These are phyloP conservation scores for Suillia variegata DNA, from an alignment of 2,888 invertebrate species.

Conservation along the genomic window DNA sequence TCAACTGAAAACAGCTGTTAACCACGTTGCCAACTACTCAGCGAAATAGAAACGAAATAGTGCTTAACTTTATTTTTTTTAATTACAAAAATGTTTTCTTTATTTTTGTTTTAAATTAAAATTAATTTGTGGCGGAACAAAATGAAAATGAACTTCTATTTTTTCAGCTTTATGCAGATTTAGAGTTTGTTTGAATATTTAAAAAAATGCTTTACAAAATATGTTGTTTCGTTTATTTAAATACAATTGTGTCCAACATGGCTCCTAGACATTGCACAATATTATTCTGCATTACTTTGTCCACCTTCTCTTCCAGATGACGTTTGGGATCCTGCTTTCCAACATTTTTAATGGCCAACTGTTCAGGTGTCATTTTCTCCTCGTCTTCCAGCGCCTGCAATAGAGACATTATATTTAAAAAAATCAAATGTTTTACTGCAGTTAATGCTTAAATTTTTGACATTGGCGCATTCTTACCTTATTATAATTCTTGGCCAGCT, in stretches of 20 bases:
- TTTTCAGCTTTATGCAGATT: background rate
- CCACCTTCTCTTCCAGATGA: slow-evolving; percentile 98
- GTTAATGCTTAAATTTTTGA: background rate
- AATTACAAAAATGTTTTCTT: background rate
- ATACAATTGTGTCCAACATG: slow-evolving; percentile 91
- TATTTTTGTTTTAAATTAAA: too few relatives aligned
- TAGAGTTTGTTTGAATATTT: background rate
- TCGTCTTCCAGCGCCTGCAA: slow-evolving; percentile 89
- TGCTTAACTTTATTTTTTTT: background rate
- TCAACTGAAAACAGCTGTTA: too few relatives aligned
- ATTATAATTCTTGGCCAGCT: slow-evolving; percentile 96
- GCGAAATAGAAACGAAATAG: background rate
- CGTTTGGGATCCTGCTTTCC: slow-evolving; percentile 99
- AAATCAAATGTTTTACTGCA: background rate
- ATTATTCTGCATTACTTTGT: slow-evolving; percentile 94
- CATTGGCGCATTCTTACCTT: slow-evolving; percentile 64
- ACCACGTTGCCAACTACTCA: too few relatives aligned
- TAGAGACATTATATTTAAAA: slow-evolving; percentile 10
- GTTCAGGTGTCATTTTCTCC: slow-evolving; percentile 99
- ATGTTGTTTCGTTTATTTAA: slow-evolving; percentile 74
- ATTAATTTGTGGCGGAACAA: background rate
- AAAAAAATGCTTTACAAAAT: slow-evolving; percentile 23
- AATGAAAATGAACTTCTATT: background rate
- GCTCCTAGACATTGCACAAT: slow-evolving; percentile 98
- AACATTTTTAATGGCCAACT: slow-evolving; percentile 98